Evolutionary conservation across 1,140 invertebrate species (phyloP), one percentile per base, ranked within the genome.

Genomic region (Megalopta genalis): DNA sequence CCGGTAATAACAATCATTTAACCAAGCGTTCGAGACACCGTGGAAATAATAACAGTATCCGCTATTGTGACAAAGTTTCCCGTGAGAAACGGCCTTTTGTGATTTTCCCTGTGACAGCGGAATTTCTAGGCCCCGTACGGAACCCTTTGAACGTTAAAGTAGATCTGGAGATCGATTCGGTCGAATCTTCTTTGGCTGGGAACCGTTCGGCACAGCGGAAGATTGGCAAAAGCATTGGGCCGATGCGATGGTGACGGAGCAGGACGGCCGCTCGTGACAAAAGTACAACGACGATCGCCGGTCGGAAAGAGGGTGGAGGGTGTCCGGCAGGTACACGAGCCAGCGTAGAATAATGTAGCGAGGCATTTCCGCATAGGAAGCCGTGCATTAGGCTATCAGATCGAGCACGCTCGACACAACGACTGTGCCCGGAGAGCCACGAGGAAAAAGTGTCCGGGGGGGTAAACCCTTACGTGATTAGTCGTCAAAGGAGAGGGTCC

Each of bases 301-400:
- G 65, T 59, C 52, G 77, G 68, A 60, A 68, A 73, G 77, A 60
- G 42, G 42, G 42, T 12, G 71, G 69, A 46, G 66, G 82, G 80
- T 69, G 66, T 52, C 32, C 27, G 82, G 18, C 6, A n/a, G 54
- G 83, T 86, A 86, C 85, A 89, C 76, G 85, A 42, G 82, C 82
- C 73, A 87, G 87, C 89, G 89, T 88, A 89, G 89, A 90, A 92
- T 92, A 92, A 92, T 91, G 92, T 91, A 88, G 88, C 82, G 88
- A 88, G 89, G 87, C 86, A 93, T 93, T 93, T 93, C 92, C 92
- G 92, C 85, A 91, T 91, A 91, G 92, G 92, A 93, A 93, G 89
- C 88, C 91, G 90, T 92, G 91, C 91, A 93, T 93, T 93, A 93
- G 90, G 88, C 90, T 93, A 93, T 93, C 92, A 92, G 92, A 93